Conservation (phyloP, 2,888 invertebrate genomes). For the Monoplex corrugatus region DNA sequence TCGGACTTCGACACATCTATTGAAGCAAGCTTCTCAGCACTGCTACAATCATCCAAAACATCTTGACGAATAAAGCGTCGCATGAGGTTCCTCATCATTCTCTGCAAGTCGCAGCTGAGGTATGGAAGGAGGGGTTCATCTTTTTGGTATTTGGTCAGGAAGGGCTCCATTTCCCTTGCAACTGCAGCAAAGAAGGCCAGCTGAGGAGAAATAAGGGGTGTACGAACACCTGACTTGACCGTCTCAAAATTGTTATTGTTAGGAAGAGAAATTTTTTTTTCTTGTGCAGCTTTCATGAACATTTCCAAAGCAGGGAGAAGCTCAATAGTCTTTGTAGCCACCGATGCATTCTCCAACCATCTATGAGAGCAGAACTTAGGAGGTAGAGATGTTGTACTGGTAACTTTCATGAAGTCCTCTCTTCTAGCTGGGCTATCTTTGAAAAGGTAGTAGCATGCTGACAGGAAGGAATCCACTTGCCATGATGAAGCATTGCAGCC, state of each 20-base stretch:
- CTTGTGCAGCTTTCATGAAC: too few species aligned
- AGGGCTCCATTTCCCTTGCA: background rate
- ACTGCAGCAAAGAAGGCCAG: background rate
- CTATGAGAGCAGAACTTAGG: too few species aligned
- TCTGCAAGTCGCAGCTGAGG: background rate
- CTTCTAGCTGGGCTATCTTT: background rate
- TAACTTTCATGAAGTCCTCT: background rate
- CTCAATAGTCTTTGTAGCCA: too few species aligned
- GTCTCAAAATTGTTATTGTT: background rate
- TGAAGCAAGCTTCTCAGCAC: too few species aligned
- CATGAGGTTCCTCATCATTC: too few species aligned
- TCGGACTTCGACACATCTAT: too few species aligned
- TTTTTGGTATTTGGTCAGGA: background rate
- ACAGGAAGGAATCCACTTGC: background rate
- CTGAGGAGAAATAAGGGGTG: background rate
- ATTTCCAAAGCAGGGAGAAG: too few species aligned
- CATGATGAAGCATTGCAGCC: constrained; percentile 6
- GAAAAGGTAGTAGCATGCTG: background rate
- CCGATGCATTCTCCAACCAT: too few species aligned
- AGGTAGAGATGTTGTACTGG: too few species aligned
- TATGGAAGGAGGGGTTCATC: background rate
- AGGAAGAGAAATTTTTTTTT: too few species aligned
- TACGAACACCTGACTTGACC: background rate
- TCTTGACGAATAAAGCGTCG: too few species aligned
- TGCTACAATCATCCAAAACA: too few species aligned